Percentiles rank a stretch among this genome's conserved stretches.
These are phyloP conservation scores for Saxicola maurus DNA, from an alignment of 2,797 vertebrate species.

Conservation along the genomic window DNA sequence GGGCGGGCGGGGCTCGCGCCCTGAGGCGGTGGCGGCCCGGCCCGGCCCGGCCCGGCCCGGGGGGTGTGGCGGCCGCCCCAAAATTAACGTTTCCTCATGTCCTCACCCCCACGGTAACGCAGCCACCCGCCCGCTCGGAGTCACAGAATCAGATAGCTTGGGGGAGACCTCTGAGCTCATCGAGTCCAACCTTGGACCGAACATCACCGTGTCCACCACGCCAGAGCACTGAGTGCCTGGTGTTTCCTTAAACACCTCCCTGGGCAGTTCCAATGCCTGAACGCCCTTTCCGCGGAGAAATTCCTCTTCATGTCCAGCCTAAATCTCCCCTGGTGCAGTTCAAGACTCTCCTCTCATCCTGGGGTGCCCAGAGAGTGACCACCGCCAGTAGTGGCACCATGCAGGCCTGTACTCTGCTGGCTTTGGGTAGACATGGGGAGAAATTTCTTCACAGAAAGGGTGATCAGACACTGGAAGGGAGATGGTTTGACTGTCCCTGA, in stretches of 20 bases:
- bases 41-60: too few relatives aligned
- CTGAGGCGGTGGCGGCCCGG: neutral
- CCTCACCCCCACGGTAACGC: neutral
- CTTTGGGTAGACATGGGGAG: neutral
- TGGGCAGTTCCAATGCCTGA: neutral
- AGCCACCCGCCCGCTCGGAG: neutral
- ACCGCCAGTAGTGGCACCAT: rapidly evolving
- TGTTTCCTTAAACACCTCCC: neutral
- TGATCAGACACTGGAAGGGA: rapidly evolving
- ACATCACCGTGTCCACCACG: neutral
- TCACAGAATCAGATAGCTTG: neutral
- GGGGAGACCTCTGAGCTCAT: neutral
- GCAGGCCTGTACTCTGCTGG: rapidly evolving
- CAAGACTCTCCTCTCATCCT: neutral
- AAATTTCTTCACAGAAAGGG: neutral
- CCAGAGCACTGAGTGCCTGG: neutral
- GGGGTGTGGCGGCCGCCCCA: rapidly evolving
- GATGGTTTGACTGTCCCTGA: neutral
- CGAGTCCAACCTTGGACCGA: too few relatives aligned
- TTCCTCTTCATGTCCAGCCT: neutral
- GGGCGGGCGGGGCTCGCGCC: neutral
- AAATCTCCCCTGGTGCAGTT: neutral
- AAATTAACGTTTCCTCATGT: rapidly evolving
- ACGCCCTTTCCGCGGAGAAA: neutral
- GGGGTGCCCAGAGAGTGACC: neutral